Percentiles rank a stretch among this genome's conserved stretches.
Conservation (phyloP, 2,113 vertebrate species). For the Mixornis gularis region DNA sequence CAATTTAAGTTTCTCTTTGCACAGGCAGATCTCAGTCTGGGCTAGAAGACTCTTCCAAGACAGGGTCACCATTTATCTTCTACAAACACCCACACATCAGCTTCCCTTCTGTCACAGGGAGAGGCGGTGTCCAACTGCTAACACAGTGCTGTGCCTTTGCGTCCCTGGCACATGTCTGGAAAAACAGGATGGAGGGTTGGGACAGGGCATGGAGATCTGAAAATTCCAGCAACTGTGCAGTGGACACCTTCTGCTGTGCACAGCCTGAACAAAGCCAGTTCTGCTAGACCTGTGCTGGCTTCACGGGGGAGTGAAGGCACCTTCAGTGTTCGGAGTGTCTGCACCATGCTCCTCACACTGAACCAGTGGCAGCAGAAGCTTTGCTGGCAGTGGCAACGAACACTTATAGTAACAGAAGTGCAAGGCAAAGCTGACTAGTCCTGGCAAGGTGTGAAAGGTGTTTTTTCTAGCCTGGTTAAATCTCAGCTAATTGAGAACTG, state of each 20-base stretch:
- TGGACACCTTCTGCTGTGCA: accelerated
- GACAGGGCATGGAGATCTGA: not conserved
- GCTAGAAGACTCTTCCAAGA: not conserved
- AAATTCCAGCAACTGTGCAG: not conserved
- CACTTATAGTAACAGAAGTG: not conserved
- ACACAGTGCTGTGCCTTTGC: not conserved
- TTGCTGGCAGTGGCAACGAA: not conserved
- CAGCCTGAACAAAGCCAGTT: not conserved
- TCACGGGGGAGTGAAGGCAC: not conserved
- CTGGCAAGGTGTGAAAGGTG: not conserved
- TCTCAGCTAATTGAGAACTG: not conserved
- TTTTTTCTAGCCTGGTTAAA: not conserved
- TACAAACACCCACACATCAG: not conserved
- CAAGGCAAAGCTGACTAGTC: not conserved
- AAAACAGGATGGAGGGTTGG: not conserved
- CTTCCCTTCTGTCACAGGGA: not conserved
- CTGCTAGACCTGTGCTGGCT: not conserved
- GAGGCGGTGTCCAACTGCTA: not conserved
- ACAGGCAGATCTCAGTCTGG: not conserved
- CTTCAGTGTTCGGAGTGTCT: not conserved
- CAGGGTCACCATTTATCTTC: not conserved
- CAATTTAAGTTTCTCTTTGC: not conserved
- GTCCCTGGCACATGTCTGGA: not conserved
- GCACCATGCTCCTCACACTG: not conserved
- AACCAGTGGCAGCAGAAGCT: not conserved